Base-by-base conservation (phyloP, 1,140 invertebrate species). In the Zaprionus gabonicus region DNA sequence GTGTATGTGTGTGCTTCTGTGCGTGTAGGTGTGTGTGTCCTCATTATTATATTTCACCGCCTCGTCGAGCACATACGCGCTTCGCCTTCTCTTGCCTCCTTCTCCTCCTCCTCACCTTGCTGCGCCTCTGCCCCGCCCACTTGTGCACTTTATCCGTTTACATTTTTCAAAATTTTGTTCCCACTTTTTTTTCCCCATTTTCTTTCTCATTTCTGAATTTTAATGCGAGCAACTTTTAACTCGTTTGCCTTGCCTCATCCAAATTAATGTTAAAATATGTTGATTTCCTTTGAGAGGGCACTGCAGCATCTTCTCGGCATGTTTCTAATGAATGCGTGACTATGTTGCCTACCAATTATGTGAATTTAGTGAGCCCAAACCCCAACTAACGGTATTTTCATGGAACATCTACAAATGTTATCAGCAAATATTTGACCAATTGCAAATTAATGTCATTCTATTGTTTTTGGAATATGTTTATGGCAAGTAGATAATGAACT, bases 1-100 rank as follows among this genome's bases (percentile, higher is more conserved):
- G 53, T 63, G 38, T 49, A 17, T 34, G 66, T 68, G 68, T 20
- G 20, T 20, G 20, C 20, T 20, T 20, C 20, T 20, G 20, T 57
- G 23, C 53, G 51, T 51, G 49, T 44, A 53, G 62, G 60, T 70
- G 82, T 70, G 78, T 82, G 81, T 90, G 81, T 84, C 84, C 85
- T 88, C 85, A 88, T 90, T 88, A 88, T 88, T 88, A 88, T 90
- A 90, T 88, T 88, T 90, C 81, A 67, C 71, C 66, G 71, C 75
- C 75, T 85, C 82, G 78, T 56, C 69, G 65, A 81, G 72, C 84
- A 78, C 78, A 78, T 62, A 71, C 76, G 58, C 72, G 36, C 51
- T 34, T 9, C 34, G 10, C 27, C 62, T 34, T 17, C 3, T 28
- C 25, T 31, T n/a, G 23, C 63, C 51, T 51, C 13, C 41, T n/a